Percentiles rank a stretch among this genome's conserved stretches.
Conservation (phyloP, 1,140 invertebrate genomes). For the Muscidifurax raptorellus region DNA sequence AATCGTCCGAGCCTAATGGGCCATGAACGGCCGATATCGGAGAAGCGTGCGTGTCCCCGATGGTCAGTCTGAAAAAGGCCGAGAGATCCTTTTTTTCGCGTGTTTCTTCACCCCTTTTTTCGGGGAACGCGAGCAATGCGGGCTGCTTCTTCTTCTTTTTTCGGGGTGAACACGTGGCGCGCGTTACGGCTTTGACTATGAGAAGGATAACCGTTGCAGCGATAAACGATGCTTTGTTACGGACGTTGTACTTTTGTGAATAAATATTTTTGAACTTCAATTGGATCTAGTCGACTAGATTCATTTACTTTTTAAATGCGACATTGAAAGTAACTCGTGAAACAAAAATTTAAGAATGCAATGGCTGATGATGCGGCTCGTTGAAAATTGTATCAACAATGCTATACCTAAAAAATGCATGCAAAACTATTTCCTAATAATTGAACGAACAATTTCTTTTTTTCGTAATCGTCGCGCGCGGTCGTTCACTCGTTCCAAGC, state of each 20-base stretch:
- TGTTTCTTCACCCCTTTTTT: not conserved
- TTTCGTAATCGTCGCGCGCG: constrained; percentile 1
- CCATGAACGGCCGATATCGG: constrained; percentile 72
- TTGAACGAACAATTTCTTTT: constrained; percentile 42
- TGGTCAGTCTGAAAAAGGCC: constrained; percentile 44
- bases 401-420: too few relatives aligned
- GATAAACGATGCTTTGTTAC: not conserved
- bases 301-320: too few relatives aligned
- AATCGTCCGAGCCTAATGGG: constrained; percentile 71
- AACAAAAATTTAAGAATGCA: too few relatives aligned
- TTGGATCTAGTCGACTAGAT: too few relatives aligned
- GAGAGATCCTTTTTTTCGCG: not conserved
- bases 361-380: too few relatives aligned
- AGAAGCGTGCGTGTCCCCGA: constrained; percentile 54
- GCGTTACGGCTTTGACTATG: not conserved
- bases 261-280: not conserved
- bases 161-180: too few relatives aligned
- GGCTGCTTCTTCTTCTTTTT: not conserved
- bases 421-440: too few relatives aligned
- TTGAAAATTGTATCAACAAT: too few relatives aligned
- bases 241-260: not conserved
- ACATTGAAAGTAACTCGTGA: too few relatives aligned
- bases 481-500: constrained; percentile 30
- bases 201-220: not conserved
- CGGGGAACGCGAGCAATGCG: not conserved